These are phyloP conservation scores for Ptychodera flava DNA, from an alignment of 35 echinoderm and acorn worm genomes.

Conservation along the genomic window DNA sequence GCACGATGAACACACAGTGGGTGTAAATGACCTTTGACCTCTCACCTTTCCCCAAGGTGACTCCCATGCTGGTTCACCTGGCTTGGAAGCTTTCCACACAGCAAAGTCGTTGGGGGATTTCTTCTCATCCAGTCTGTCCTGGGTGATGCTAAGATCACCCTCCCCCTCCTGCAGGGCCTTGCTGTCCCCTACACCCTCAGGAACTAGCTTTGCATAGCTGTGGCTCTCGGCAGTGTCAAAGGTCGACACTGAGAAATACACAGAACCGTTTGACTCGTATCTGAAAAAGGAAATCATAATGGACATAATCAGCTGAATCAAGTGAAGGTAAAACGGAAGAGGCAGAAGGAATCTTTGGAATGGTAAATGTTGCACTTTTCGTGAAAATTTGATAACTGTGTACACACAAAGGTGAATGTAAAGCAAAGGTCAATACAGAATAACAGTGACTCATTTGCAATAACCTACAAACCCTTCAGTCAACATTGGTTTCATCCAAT, in stretches of 20 bases:
- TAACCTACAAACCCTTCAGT: too few relatives aligned
- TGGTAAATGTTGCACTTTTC: too few relatives aligned
- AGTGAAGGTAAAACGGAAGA: too few relatives aligned
- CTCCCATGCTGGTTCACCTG: conserved; percentile 92
- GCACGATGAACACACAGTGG: too few relatives aligned
- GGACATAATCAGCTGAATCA: too few relatives aligned
- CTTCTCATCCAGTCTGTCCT: conserved; percentile 86
- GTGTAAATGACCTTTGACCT: too few relatives aligned
- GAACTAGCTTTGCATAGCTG: conserved; percentile 93
- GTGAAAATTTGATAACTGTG: too few relatives aligned
- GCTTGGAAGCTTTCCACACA: conserved; percentile 94
- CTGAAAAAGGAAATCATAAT: conserved; percentile 31
- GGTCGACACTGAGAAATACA: conserved; percentile 88
- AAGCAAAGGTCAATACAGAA: too few relatives aligned
- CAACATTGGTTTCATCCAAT: too few relatives aligned
- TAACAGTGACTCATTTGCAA: too few relatives aligned
- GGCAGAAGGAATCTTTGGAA: too few relatives aligned
- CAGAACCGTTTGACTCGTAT: conserved; percentile 93
- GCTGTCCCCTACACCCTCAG: conserved; percentile 70
- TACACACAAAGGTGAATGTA: too few relatives aligned
- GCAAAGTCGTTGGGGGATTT: conserved; percentile 86
- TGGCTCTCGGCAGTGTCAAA: conserved; percentile 63
- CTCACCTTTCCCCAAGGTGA: conserved; percentile 93
- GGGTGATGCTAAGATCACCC: conserved; percentile 79
- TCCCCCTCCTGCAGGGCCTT: conserved; percentile 72